Conservation (phyloP, 2,888 invertebrate species). For the Acanthoscelides obtectus region DNA sequence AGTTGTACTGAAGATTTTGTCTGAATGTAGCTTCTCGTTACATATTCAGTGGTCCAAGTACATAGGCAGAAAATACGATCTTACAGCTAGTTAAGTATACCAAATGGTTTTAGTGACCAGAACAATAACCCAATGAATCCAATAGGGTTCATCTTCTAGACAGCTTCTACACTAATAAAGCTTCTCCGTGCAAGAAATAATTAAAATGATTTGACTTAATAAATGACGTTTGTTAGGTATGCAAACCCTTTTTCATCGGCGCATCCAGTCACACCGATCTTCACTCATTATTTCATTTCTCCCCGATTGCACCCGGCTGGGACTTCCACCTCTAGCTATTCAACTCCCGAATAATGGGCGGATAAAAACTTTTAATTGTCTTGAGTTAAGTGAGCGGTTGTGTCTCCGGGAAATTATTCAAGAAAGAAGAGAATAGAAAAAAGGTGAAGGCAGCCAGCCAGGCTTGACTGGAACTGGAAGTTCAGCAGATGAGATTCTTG, state of each 20-base stretch:
- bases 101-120: too few species aligned
- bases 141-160: too few species aligned
- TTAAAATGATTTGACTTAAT: slow-evolving; percentile 33
- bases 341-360: slow-evolving; percentile 18
- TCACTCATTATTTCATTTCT: slow-evolving; percentile 25
- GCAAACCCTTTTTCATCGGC: slow-evolving; percentile 29
- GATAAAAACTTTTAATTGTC: slow-evolving; percentile 26
- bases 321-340: slow-evolving; percentile 9
- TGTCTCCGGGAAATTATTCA: not conserved
- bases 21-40: too few species aligned
- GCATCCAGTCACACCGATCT: slow-evolving; percentile 8
- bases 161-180: not conserved
- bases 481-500: not conserved
- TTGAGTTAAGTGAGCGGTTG: slow-evolving; percentile 13
- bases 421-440: not conserved
- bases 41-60: too few species aligned
- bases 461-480: not conserved
- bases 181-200: slow-evolving; percentile 8
- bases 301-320: slow-evolving; percentile 14
- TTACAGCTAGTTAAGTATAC: too few species aligned
- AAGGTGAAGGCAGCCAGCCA: not conserved
- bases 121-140: too few species aligned
- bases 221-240: slow-evolving; percentile 33
- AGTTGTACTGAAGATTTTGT: too few species aligned
- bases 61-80: too few species aligned